Conservation (phyloP, 2,797 vertebrate species). For the Kryptolebias ocellatus region DNA sequence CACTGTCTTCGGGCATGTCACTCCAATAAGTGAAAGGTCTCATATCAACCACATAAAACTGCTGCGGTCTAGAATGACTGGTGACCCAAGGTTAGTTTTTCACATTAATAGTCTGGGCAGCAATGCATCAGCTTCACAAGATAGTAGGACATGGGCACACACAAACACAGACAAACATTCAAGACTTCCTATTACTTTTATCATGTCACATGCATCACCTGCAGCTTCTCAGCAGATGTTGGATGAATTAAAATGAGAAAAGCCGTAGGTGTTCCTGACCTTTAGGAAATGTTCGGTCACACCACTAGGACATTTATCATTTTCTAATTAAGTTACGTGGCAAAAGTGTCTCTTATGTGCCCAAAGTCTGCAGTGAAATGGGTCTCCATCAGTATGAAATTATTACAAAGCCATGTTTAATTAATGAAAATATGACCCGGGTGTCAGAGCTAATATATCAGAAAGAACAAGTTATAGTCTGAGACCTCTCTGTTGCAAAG, state of each 20-base stretch:
- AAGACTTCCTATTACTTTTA: slow-evolving; percentile 6
- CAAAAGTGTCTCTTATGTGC: slow-evolving; percentile 68
- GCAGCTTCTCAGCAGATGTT: slow-evolving; percentile 25
- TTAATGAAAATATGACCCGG: slow-evolving; percentile 75
- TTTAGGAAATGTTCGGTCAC: slow-evolving; percentile 64
- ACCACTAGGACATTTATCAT: slow-evolving; percentile 68
- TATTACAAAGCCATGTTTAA: slow-evolving; percentile 74
- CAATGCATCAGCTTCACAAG: slow-evolving; percentile 14
- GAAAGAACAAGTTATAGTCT: slow-evolving; percentile 41
- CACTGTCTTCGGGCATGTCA: slow-evolving; percentile 19
- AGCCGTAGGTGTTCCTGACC: slow-evolving; percentile 57
- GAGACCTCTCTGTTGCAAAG: slow-evolving; percentile 17
- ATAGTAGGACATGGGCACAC: background rate
- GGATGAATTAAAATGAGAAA: slow-evolving; percentile 52
- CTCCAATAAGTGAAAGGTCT: slow-evolving; percentile 25
- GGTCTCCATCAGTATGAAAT: slow-evolving; percentile 65
- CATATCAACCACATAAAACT: slow-evolving; percentile 10
- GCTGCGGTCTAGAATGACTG: slow-evolving; percentile 49
- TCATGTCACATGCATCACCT: slow-evolving; percentile 17
- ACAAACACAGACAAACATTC: slow-evolving; percentile 16
- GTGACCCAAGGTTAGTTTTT: slow-evolving; percentile 46
- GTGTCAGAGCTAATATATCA: slow-evolving; percentile 76
- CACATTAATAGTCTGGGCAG: slow-evolving; percentile 36
- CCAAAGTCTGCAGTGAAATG: slow-evolving; percentile 60
- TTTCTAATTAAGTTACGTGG: slow-evolving; percentile 77